Evolutionary conservation across 2,888 invertebrate genomes (phyloP).

Genomic region (Apocheima hispidaria): DNA sequence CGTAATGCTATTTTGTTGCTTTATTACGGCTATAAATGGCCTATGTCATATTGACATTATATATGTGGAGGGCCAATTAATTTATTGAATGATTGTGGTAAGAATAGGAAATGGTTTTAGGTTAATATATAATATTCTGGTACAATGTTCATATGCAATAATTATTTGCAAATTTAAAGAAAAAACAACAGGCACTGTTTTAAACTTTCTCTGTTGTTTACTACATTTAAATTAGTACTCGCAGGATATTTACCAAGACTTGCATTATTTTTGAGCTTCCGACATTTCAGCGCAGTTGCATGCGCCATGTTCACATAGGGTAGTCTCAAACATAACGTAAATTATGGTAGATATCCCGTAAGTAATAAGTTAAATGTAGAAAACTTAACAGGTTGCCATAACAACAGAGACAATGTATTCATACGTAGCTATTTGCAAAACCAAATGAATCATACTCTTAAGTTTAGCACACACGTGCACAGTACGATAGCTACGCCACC

Average conservation of each 20-base stretch:
- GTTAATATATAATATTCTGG: too few relatives aligned
- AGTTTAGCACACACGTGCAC: neutral
- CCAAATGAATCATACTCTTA: constrained; percentile 13
- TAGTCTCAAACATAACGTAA: too few relatives aligned
- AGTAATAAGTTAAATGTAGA: too few relatives aligned
- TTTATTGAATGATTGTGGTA: constrained; percentile 21
- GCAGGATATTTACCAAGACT: too few relatives aligned
- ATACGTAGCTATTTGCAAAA: neutral
- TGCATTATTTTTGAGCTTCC: too few relatives aligned
- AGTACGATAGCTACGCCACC: constrained; percentile 10
- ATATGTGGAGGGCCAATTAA: constrained; percentile 25
- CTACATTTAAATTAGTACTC: too few relatives aligned
- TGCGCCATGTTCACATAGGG: too few relatives aligned
- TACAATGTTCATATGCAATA: too few relatives aligned
- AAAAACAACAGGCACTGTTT: neutral
- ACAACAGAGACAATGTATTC: neutral
- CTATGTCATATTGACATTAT: constrained; percentile 18
- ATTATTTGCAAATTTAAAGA: too few relatives aligned
- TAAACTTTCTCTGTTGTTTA: neutral
- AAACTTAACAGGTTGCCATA: neutral
- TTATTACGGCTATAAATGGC: constrained; percentile 35
- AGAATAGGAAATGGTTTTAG: constrained; percentile 15
- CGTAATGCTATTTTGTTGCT: constrained; percentile 47
- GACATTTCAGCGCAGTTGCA: too few relatives aligned
- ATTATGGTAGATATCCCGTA: too few relatives aligned